Evolutionary conservation across 2,797 vertebrate species (phyloP), one percentile per base, ranked within the genome.

Genomic region (Apogon hyalosoma): DNA sequence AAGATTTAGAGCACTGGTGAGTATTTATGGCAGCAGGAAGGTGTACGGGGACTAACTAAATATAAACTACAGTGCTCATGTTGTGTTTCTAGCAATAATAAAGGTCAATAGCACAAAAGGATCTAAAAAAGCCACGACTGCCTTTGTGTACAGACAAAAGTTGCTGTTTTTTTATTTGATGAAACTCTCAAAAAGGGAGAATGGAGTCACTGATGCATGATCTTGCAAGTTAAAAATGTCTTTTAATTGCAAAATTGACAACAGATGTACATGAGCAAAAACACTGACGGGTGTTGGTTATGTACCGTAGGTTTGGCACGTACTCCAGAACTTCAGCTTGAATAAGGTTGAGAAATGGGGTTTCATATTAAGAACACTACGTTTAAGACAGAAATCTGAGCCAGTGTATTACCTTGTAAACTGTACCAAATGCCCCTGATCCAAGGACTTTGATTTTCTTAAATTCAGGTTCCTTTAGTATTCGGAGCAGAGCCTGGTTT

Each of bases 391-490:
- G 33, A 77, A 62, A 66, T 16, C 33, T 40, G 15, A 15, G 39
- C 13, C 11, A 1, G 33, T 40, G 59, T 50, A 49, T 91, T 93
- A 99, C 98, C 97, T 99, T 98, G 86, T 97, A 98, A 75, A 99
- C 98, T 0, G 98, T 99, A 66, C 98, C 98, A 53, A 99, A 99
- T 11, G 98, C 98, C 41, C 98, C 98, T 0, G 98, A 98, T 49
- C 98, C 98, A 56, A 99, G 92, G 45, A 99, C 96, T 92, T 98
- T 99, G 80, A 95, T 94, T 93, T 98, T 99, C 87, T 95, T 99
- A 88, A 99, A 98, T 87, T 99, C 98, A 0, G 96, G 97, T 86
- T 99, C 98, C 89, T 99, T 99, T 48, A 99, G 92, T 90, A 99
- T 97, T 71, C 97, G 93, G 72, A 99, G 90, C 62, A 98, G 94